Evolutionary conservation across 2,797 vertebrate species (phyloP).

Genomic region (Anisognathus igniventris): DNA sequence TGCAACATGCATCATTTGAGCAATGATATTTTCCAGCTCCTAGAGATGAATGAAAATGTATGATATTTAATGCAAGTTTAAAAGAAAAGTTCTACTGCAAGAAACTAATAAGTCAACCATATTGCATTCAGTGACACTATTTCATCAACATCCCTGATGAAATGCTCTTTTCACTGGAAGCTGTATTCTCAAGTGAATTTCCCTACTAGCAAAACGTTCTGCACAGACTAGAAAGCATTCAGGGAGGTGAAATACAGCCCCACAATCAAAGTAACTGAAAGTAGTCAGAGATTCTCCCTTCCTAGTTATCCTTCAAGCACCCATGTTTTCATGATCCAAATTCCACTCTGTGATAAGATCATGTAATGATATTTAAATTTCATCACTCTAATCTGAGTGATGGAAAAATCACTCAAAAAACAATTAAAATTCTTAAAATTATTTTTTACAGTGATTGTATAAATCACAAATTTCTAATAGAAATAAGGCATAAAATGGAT

Average conservation of each 20-base stretch:
- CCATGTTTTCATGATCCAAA: background rate
- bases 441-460: background rate
- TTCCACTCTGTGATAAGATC: background rate
- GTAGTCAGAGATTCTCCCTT: background rate
- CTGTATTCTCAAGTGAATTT: background rate
- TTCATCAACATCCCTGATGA: background rate
- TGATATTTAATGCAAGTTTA: background rate
- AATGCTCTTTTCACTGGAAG: background rate
- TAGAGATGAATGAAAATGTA: constrained; percentile 38
- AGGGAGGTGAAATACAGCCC: background rate
- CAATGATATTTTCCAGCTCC: constrained; percentile 94
- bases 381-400: background rate
- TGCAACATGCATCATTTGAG: constrained; percentile 97
- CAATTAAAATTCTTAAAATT: background rate
- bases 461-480: background rate
- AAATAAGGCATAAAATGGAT: background rate
- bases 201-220: background rate
- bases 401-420: background rate
- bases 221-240: background rate
- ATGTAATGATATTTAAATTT: background rate
- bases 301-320: background rate
- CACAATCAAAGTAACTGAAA: background rate
- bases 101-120: background rate
- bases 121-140: background rate
- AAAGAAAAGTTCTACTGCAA: background rate